phyloP scores from a whole-genome alignment of 2,113 vertebrate species.

The Regulus satrapa region DNA sequence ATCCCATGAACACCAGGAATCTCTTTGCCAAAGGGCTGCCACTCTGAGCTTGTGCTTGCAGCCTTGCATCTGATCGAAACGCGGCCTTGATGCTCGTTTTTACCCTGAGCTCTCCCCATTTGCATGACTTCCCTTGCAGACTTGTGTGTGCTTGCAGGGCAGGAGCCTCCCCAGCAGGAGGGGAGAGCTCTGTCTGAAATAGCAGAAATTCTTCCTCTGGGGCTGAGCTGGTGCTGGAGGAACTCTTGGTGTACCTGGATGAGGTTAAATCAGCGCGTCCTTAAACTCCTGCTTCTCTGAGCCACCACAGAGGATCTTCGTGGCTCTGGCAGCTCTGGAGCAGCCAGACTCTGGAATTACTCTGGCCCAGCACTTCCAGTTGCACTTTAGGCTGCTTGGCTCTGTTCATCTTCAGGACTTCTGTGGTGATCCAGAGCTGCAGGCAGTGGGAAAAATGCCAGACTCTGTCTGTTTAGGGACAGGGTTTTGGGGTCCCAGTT shows the following conservation, averaged over 20 bases:
- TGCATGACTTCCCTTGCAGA: neutral
- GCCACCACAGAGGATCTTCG: fast-evolving
- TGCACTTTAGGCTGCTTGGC: neutral
- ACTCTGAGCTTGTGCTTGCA: neutral
- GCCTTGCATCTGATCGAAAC: neutral
- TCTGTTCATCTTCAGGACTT: neutral
- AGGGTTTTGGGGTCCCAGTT: neutral
- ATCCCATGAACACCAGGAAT: neutral
- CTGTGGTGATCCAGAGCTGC: neutral
- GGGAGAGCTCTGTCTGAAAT: neutral
- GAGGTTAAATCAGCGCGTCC: neutral
- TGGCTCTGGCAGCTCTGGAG: neutral
- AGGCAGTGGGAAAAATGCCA: neutral
- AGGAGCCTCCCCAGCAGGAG: neutral
- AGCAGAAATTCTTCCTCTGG: neutral
- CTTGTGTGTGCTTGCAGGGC: neutral
- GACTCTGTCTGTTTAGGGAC: neutral
- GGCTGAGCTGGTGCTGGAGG: neutral
- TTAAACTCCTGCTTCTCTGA: neutral
- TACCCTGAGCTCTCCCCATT: neutral
- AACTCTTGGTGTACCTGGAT: neutral
- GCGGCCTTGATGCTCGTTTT: neutral
- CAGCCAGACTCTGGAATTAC: neutral
- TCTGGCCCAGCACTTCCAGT: neutral
- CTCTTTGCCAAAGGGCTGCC: neutral